Conservation (phyloP, 2,888 invertebrate species). For the Erebia ligea region DNA sequence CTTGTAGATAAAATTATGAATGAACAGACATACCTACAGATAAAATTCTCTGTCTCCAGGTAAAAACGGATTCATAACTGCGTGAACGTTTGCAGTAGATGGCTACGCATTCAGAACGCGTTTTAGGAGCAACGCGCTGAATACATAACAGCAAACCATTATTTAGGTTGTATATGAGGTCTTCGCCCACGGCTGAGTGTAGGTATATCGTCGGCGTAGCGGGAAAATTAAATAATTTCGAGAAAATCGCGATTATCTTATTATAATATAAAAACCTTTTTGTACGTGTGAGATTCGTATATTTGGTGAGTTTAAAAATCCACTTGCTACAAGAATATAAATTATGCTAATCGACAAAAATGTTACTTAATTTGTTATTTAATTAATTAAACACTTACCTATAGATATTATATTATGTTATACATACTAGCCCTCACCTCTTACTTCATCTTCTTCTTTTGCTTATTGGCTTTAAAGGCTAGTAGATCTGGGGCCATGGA, state of each 20-base stretch:
- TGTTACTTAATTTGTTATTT: too few relatives aligned
- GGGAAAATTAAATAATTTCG: not conserved
- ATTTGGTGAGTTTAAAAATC: too few relatives aligned
- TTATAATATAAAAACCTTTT: too few relatives aligned
- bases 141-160: conserved; percentile 16
- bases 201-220: not conserved
- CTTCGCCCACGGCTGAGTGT: not conserved
- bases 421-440: too few relatives aligned
- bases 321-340: too few relatives aligned
- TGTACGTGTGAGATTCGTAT: too few relatives aligned
- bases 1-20: not conserved
- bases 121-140: conserved; percentile 20
- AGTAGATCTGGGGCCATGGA: too few relatives aligned
- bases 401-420: too few relatives aligned
- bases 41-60: not conserved
- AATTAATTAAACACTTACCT: too few relatives aligned
- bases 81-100: not conserved
- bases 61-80: not conserved
- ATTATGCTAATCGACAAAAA: too few relatives aligned
- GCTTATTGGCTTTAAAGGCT: too few relatives aligned
- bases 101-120: conserved; percentile 8
- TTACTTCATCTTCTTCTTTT: too few relatives aligned
- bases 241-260: not conserved
- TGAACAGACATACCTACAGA: not conserved
- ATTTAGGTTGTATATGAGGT: conserved; percentile 22